These are phyloP conservation scores for Lamellibrachia satsuma DNA, from an alignment of 2,888 invertebrate species.

Conservation along the genomic window DNA sequence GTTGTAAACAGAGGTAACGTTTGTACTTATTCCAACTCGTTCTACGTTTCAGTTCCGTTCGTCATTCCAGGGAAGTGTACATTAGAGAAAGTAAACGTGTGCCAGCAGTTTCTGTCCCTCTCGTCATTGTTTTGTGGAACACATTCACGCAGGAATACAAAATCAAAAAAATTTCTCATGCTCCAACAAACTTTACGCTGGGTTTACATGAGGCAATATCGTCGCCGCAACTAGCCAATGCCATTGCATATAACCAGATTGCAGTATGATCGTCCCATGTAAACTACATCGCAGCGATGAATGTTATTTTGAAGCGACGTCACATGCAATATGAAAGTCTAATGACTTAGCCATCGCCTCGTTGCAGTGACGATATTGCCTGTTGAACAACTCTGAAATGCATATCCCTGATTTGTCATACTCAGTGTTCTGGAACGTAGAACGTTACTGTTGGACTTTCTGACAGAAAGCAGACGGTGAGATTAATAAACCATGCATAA, in stretches of 20 bases:
- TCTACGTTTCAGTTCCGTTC: constrained; percentile 2
- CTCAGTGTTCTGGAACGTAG: constrained; percentile 17
- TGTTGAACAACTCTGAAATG: not conserved
- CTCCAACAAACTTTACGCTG: too few relatives aligned
- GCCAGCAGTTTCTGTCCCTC: not conserved
- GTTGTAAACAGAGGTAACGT: not conserved
- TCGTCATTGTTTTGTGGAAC: not conserved
- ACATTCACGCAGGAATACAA: not conserved
- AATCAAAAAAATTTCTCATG: not conserved
- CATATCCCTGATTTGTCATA: not conserved
- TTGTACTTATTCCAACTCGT: not conserved
- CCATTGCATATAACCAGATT: too few relatives aligned
- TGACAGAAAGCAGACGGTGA: not conserved
- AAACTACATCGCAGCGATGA: too few relatives aligned
- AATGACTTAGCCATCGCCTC: not conserved
- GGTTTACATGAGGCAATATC: too few relatives aligned
- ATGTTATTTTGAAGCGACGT: too few relatives aligned
- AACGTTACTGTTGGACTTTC: not conserved
- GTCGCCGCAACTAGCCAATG: too few relatives aligned
- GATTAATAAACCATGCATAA: not conserved
- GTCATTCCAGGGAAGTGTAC: not conserved
- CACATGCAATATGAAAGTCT: too few relatives aligned
- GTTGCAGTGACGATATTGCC: not conserved
- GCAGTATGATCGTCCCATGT: too few relatives aligned
- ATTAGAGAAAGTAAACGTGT: not conserved